phyloP scores from a whole-genome alignment of 2,797 vertebrate species.

The Anomalospiza imberbis region DNA sequence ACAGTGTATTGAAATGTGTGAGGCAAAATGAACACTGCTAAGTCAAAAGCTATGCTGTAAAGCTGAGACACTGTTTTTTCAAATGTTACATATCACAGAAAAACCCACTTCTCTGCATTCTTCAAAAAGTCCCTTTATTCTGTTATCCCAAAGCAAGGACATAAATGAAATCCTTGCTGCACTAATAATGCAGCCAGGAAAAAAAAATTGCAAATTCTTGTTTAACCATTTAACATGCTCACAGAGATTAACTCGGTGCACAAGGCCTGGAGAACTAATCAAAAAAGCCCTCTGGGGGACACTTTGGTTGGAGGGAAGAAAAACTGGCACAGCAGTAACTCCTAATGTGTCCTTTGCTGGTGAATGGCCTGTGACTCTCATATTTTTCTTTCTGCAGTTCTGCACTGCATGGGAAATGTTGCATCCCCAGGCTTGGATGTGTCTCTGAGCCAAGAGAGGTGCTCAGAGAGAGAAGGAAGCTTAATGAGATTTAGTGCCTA shows the following conservation, averaged over 20 bases:
- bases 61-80: neutral
- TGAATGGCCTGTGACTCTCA: neutral
- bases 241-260: neutral
- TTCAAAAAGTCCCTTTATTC: neutral
- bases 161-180: neutral
- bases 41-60: neutral
- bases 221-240: neutral
- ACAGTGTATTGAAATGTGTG: neutral
- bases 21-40: neutral
- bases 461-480: neutral
- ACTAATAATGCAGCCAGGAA: neutral
- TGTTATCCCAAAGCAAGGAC: neutral
- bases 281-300: neutral
- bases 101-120: neutral
- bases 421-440: neutral
- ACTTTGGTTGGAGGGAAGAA: neutral
- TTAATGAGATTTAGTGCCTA: neutral
- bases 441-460: neutral
- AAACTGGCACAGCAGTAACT: neutral
- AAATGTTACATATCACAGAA: neutral
- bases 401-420: neutral
- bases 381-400: neutral
- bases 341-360: neutral
- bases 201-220: neutral
- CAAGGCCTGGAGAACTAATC: neutral